phyloP scores from a whole-genome alignment of 2,888 invertebrate species.

The Alitta virens region DNA sequence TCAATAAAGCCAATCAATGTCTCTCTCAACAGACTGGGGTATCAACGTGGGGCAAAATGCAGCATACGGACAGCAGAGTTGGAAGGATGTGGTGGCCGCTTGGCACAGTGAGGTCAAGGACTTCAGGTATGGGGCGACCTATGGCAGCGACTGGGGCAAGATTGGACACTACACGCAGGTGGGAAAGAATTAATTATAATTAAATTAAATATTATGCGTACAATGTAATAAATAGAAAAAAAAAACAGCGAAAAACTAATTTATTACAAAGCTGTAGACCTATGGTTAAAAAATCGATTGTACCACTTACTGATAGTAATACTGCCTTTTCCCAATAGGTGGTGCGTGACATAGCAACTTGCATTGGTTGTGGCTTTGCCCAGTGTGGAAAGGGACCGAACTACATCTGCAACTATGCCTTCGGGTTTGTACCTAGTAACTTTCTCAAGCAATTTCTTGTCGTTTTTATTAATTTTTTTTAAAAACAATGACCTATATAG shows the following conservation, averaged over 20 bases:
- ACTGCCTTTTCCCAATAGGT: too few relatives aligned
- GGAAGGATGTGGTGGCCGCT: background rate
- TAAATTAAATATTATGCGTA: too few relatives aligned
- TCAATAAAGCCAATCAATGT: too few relatives aligned
- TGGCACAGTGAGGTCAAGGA: background rate
- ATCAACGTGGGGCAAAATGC: background rate
- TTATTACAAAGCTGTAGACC: too few relatives aligned
- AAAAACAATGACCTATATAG: too few relatives aligned
- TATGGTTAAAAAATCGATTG: too few relatives aligned
- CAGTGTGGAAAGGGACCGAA: background rate
- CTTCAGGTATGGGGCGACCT: background rate
- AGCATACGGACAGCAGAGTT: background rate
- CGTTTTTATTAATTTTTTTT: background rate
- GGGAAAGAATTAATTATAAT: too few relatives aligned
- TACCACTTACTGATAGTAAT: too few relatives aligned
- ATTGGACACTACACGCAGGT: background rate
- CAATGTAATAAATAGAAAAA: too few relatives aligned
- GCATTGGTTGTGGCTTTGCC: conserved; percentile 13
- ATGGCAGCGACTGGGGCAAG: background rate
- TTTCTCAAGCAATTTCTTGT: too few relatives aligned
- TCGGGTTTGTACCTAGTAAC: conserved; percentile 10
- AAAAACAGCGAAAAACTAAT: too few relatives aligned
- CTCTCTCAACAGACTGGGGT: too few relatives aligned
- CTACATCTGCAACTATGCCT: conserved; percentile 16
- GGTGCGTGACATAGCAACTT: conserved; percentile 3